Conservation (phyloP, 2,113 vertebrate species). For the Nothoprocta pentlandii region DNA sequence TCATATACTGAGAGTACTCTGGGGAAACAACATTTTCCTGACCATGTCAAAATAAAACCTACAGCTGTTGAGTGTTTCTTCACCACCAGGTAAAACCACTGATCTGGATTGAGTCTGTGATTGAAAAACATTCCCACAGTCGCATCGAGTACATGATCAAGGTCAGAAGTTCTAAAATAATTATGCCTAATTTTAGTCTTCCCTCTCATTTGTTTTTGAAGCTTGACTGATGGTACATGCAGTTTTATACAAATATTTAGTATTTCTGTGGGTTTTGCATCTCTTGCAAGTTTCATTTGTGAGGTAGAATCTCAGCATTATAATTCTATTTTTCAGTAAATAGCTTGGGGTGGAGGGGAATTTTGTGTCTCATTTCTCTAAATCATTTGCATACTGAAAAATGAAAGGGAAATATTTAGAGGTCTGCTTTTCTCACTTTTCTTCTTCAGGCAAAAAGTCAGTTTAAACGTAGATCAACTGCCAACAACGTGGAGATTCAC, state of each 20-base stretch:
- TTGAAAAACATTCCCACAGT: conserved; percentile 98
- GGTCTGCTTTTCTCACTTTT: neutral
- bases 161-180: conserved; percentile 68
- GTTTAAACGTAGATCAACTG: conserved; percentile 95
- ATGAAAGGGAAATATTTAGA: neutral
- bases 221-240: neutral
- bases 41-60: neutral
- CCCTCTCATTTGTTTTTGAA: neutral
- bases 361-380: neutral
- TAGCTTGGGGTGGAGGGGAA: neutral
- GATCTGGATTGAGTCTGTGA: conserved; percentile 99
- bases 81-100: conserved; percentile 90
- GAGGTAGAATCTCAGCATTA: fast-evolving
- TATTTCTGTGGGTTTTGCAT: neutral
- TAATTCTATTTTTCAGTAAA: fast-evolving
- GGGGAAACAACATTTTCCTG: neutral
- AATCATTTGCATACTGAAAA: neutral
- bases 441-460: conserved; percentile 92
- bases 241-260: neutral
- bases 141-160: conserved; percentile 99
- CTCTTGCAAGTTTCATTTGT: neutral
- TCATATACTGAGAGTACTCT: neutral
- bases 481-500: conserved; percentile 99
- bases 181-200: neutral
- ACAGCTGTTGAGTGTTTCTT: neutral